phyloP scores from a whole-genome alignment of 2,888 invertebrate genomes.

The Adela reaumurella region DNA sequence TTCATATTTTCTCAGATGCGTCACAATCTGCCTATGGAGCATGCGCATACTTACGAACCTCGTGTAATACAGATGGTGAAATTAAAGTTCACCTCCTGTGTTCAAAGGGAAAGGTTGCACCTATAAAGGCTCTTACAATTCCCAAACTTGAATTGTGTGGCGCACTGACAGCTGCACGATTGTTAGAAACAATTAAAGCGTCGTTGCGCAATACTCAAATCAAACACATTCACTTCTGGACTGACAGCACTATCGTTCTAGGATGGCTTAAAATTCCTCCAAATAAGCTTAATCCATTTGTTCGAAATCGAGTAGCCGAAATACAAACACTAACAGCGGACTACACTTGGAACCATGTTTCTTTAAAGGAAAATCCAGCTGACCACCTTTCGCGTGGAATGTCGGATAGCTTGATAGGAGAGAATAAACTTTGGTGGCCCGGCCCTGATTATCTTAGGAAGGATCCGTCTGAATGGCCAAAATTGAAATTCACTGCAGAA shows the following conservation, averaged over 20 bases:
- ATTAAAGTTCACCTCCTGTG: too few relatives aligned
- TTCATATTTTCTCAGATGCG: too few relatives aligned
- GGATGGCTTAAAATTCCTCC: conserved; percentile 5
- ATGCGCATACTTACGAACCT: too few relatives aligned
- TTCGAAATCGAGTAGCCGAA: conserved; percentile 10
- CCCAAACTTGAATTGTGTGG: too few relatives aligned
- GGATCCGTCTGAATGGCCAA: conserved; percentile 1
- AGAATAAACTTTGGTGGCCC: conserved; percentile 10
- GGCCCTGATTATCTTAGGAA: conserved; percentile 4
- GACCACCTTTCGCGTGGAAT: conserved; percentile 11
- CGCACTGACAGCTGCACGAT: too few relatives aligned
- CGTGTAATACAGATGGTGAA: too few relatives aligned
- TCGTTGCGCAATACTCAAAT: too few relatives aligned
- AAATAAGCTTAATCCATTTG: conserved; percentile 11
- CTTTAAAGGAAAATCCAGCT: conserved; percentile 11
- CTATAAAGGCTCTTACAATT: too few relatives aligned
- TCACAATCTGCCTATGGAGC: too few relatives aligned
- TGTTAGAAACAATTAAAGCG: too few relatives aligned
- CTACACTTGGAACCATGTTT: conserved; percentile 9
- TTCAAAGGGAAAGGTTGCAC: too few relatives aligned
- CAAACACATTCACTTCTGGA: conserved; percentile 4
- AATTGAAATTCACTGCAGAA: background rate
- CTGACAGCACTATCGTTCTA: conserved; percentile 8
- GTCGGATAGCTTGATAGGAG: conserved; percentile 6
- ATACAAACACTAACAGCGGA: conserved; percentile 7